These are phyloP conservation scores for Turritopsis dohrnii DNA, from an alignment of 30 jellyfish, hydroid and myxozoan genomes.

Conservation along the genomic window DNA sequence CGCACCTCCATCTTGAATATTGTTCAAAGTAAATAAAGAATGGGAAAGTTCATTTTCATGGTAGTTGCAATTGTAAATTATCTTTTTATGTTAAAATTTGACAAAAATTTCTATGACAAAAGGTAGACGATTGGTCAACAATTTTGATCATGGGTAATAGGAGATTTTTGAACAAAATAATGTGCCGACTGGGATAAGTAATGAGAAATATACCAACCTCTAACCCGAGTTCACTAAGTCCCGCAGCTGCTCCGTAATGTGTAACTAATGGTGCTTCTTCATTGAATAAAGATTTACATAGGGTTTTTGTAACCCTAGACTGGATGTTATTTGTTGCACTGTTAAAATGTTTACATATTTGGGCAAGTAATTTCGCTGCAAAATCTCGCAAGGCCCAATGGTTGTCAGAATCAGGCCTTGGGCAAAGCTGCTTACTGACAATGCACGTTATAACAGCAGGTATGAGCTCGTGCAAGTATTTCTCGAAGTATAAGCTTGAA, in stretches of 20 bases:
- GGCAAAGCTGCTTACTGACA: slow-evolving; percentile 90
- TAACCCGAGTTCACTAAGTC: slow-evolving; percentile 88
- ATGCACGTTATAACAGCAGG: slow-evolving; percentile 95
- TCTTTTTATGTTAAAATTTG: no score
- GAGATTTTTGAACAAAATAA: no score
- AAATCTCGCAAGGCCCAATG: slow-evolving; percentile 99
- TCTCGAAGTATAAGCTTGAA: slow-evolving; percentile 79
- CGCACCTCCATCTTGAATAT: no score
- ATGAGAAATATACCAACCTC: slow-evolving; percentile 86
- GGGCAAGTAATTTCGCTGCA: slow-evolving; percentile 96
- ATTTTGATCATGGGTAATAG: no score
- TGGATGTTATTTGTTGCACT: slow-evolving; percentile 89
- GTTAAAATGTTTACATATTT: slow-evolving; percentile 73
- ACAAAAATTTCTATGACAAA: no score
- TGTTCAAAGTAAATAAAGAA: no score
- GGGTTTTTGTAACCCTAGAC: slow-evolving; percentile 78
- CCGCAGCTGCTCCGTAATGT: slow-evolving; percentile 98
- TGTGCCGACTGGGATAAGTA: no score
- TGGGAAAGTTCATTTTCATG: no score
- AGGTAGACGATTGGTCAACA: no score
- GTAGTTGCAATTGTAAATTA: no score
- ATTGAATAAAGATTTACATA: slow-evolving; percentile 67
- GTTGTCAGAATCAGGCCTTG: slow-evolving; percentile 88
- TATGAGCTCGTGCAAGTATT: slow-evolving; percentile 83
- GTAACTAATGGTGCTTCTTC: slow-evolving; percentile 86